These are phyloP conservation scores for Oncorhynchus nerka DNA, from an alignment of 2,113 vertebrate genomes.

Conservation along the genomic window DNA sequence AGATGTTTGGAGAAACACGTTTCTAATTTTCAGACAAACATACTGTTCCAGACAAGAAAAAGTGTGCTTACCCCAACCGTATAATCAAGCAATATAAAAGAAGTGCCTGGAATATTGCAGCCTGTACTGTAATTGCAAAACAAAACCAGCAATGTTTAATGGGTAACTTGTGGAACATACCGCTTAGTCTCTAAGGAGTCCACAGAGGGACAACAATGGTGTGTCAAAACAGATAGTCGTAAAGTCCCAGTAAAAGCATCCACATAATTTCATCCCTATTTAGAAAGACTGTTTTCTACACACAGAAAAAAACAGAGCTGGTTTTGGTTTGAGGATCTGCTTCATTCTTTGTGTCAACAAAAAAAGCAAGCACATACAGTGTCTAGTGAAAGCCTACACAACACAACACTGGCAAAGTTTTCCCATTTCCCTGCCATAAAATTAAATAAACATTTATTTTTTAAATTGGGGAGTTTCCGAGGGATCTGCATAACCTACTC, in stretches of 20 bases:
- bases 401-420: no score
- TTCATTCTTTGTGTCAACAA: constrained; percentile 21
- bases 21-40: constrained; percentile 46
- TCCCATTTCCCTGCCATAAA: no score
- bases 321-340: constrained; percentile 45
- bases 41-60: constrained; percentile 73
- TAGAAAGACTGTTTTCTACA: constrained; percentile 45
- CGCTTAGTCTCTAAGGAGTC: constrained; percentile 64
- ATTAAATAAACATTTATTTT: no score
- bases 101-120: constrained; percentile 70
- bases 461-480: no score
- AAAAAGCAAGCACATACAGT: background rate
- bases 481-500: no score
- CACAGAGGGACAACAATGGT: constrained; percentile 63
- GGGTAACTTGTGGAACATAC: constrained; percentile 70
- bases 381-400: no score
- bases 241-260: constrained; percentile 57
- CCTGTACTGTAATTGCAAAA: constrained; percentile 81
- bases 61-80: constrained; percentile 76
- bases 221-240: constrained; percentile 60
- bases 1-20: constrained; percentile 31
- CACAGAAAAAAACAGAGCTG: constrained; percentile 55
- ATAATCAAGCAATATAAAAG: constrained; percentile 85
- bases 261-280: constrained; percentile 48
- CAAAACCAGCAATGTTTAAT: constrained; percentile 74